phyloP scores from a whole-genome alignment of 2,888 invertebrate genomes.

The Antheraea assamensis region DNA sequence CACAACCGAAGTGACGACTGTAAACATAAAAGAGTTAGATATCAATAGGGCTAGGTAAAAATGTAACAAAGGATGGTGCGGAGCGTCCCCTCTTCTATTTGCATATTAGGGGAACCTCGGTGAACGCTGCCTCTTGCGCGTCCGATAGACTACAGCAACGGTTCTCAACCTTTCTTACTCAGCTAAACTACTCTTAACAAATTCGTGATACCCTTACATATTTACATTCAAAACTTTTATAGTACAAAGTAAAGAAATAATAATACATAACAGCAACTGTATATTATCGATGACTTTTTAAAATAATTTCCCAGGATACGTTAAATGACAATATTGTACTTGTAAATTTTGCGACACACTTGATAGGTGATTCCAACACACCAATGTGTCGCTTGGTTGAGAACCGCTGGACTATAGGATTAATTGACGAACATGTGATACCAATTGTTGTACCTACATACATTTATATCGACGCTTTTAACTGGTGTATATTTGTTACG shows the following conservation, averaged over 20 bases:
- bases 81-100: slow-evolving; percentile 48
- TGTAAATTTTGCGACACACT: too few relatives aligned
- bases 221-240: too few relatives aligned
- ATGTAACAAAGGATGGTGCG: slow-evolving; percentile 34
- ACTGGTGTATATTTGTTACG: not conserved
- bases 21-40: slow-evolving; percentile 31
- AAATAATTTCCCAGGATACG: too few relatives aligned
- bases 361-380: too few relatives aligned
- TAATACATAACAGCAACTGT: too few relatives aligned
- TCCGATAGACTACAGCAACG: slow-evolving; percentile 15
- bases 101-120: slow-evolving; percentile 42
- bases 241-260: too few relatives aligned
- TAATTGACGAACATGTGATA: slow-evolving; percentile 16
- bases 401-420: slow-evolving; percentile 16
- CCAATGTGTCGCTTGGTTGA: too few relatives aligned
- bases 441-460: slow-evolving; percentile 10
- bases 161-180: too few relatives aligned
- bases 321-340: too few relatives aligned
- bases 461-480: slow-evolving; percentile 1
- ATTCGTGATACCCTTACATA: too few relatives aligned
- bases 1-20: slow-evolving; percentile 34
- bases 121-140: slow-evolving; percentile 11
- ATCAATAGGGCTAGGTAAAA: slow-evolving; percentile 30
- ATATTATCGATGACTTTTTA: too few relatives aligned
- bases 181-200: too few relatives aligned